A percentile compares a stretch with the other conserved stretches of the same genome.
These are phyloP conservation scores for Campoplex capitator DNA, from an alignment of 2,888 invertebrate genomes.

Conservation along the genomic window DNA sequence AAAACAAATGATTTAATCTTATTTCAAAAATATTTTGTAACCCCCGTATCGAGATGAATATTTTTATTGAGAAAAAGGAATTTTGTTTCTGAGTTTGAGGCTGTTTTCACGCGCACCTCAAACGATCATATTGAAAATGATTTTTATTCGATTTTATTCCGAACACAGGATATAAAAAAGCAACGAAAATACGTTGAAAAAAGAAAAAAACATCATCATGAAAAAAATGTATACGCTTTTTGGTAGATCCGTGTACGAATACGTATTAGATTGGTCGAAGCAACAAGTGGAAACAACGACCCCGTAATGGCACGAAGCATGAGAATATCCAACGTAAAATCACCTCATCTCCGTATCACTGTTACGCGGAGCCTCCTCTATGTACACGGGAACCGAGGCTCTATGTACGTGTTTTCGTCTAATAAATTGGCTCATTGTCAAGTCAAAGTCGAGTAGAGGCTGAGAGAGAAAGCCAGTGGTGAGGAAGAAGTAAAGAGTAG, in stretches of 20 bases:
- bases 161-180: background rate
- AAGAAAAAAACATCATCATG: background rate
- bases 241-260: conserved; percentile 61
- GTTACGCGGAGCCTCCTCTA: background rate
- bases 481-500: too few species aligned
- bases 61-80: too few species aligned
- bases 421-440: conserved; percentile 60
- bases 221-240: conserved; percentile 34
- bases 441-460: conserved; percentile 38
- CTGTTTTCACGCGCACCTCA: too few species aligned
- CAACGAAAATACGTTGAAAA: background rate
- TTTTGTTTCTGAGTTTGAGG: too few species aligned
- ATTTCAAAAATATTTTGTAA: too few species aligned
- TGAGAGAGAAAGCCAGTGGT: background rate
- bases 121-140: background rate
- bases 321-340: conserved; percentile 61
- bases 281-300: conserved; percentile 72
- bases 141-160: background rate
- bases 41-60: too few species aligned
- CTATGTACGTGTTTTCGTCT: conserved; percentile 37
- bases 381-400: conserved; percentile 5
- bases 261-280: conserved; percentile 66
- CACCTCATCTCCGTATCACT: conserved; percentile 56
- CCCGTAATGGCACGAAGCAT: conserved; percentile 60
- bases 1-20: too few species aligned